These are phyloP conservation scores for Luffia ferchaultella DNA, from an alignment of 2,888 invertebrate species.

Conservation along the genomic window DNA sequence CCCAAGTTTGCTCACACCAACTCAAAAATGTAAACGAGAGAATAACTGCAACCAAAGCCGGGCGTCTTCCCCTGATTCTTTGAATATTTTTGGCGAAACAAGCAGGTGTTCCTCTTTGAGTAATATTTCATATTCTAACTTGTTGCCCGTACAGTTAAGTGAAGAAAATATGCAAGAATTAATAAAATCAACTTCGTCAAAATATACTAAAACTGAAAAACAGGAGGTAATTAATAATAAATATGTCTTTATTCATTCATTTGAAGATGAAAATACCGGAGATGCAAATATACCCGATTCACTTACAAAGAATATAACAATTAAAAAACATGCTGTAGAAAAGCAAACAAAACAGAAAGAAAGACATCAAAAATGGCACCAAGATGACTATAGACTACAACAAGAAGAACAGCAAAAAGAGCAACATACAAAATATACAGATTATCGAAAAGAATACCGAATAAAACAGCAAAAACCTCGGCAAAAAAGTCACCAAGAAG, in stretches of 20 bases:
- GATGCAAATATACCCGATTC: conserved; percentile 1
- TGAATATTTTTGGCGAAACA: background rate
- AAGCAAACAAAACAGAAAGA: conserved; percentile 7
- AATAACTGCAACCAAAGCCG: too few relatives aligned
- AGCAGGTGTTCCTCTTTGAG: conserved; percentile 6
- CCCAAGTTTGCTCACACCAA: too few relatives aligned
- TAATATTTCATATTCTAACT: conserved; percentile 8
- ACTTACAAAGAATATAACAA: conserved; percentile 1
- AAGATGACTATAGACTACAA: conserved; percentile 3
- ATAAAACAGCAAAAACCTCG: conserved; percentile 5
- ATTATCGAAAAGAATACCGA: conserved; percentile 3
- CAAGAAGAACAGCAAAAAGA: conserved; percentile 5
- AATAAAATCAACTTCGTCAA: conserved; percentile 5
- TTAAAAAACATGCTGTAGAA: conserved; percentile 2
- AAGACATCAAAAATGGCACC: conserved; percentile 5
- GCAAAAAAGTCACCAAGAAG: conserved; percentile 2
- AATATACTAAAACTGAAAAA: too few relatives aligned
- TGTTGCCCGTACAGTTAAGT: conserved; percentile 5
- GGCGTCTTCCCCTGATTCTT: conserved; percentile 4
- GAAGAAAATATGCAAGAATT: conserved; percentile 4
- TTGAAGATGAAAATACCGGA: conserved; percentile 3
- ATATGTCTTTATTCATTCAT: conserved; percentile 1
- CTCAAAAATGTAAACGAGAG: too few relatives aligned
- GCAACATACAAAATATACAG: conserved; percentile 2
- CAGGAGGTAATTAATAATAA: too few relatives aligned